These are phyloP conservation scores for Nysson spinosus DNA, from an alignment of 2,888 invertebrate species.

Conservation along the genomic window DNA sequence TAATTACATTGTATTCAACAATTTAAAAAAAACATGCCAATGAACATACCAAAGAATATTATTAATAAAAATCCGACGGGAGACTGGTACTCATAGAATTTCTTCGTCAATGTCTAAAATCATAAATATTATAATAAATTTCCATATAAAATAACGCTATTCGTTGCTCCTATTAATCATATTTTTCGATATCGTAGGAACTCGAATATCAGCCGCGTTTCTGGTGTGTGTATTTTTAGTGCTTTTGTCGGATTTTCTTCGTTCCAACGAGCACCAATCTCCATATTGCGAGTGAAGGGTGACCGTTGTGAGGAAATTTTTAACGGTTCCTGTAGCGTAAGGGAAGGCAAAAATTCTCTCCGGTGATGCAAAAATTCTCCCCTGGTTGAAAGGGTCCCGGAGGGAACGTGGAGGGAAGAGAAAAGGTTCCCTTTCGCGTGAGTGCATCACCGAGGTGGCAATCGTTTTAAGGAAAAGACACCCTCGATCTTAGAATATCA, in stretches of 20 bases:
- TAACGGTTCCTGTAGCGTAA: slow-evolving; percentile 3
- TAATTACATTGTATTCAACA: too few species aligned
- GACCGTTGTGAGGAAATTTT: slow-evolving; percentile 2
- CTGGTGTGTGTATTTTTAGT: background rate
- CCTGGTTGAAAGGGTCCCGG: slow-evolving; percentile 16
- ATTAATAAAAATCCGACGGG: too few species aligned
- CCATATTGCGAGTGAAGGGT: background rate
- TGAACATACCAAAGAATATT: too few species aligned
- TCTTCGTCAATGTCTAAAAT: too few species aligned
- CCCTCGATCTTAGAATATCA: slow-evolving; percentile 38
- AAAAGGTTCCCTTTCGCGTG: slow-evolving; percentile 39
- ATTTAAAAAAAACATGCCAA: too few species aligned
- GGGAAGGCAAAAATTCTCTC: slow-evolving; percentile 12
- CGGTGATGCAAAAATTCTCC: too few species aligned
- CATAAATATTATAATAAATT: too few species aligned
- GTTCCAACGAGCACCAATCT: background rate
- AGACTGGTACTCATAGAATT: too few species aligned
- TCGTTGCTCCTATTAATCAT: too few species aligned
- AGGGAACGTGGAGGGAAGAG: slow-evolving; percentile 18
- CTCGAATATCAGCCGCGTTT: too few species aligned
- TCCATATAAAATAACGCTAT: too few species aligned
- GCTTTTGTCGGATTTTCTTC: slow-evolving; percentile 4
- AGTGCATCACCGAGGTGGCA: slow-evolving; percentile 50
- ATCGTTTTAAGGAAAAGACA: slow-evolving; percentile 55
- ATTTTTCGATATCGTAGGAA: too few species aligned